Base-by-base conservation (phyloP, 2,888 invertebrate genomes). In the Drosophila hamatofila region DNA sequence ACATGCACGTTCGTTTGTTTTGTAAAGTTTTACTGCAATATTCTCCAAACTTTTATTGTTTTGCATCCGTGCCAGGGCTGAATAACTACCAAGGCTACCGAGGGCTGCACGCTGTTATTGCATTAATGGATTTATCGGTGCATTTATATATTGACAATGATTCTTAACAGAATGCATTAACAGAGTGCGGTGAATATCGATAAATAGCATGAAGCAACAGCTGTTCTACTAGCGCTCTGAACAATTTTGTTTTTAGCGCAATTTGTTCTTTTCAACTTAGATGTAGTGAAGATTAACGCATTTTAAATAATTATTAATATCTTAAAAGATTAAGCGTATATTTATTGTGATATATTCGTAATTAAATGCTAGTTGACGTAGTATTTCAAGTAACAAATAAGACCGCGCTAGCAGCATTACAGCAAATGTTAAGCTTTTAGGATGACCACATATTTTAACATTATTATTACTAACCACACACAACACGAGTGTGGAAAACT, bases 21-120 rank as follows among this genome's bases (percentile, higher is more conserved):
- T 11, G 16, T 30, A 46, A 5, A 25, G 27, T 69, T 52, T 57
- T 60, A 58, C 30, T 63, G 18, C 44, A 65, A 51, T 62, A 49
- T 59, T 52, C 42, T 30, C 54, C 41, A 42, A 70, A 75, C 23
- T 67, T 71, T 71, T 75, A 75, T 78, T 78, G 77, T 79, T 78
- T 71, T 79, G 78, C 80, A 70, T 75, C 55, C 66, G 63, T 58
- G 49, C 77, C 78, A 76, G 76, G 78, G 76, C 57, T 78, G 61
- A 42, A 30, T 39, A 55, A 61, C 64, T 68, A 60, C 14, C 74
- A 76, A 78, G 64, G 67, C 68, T 73, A 56, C n/a, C 54, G 55
- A 72, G 73, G 67, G 77, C 27, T 57, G 48, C 16, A 11, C 9
- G 0, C 21, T 27, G 1, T n/a, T 21, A 21, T 16, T 35, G 37